phyloP scores from a whole-genome alignment of 2,888 invertebrate species.

The Oxystoma pomonae region DNA sequence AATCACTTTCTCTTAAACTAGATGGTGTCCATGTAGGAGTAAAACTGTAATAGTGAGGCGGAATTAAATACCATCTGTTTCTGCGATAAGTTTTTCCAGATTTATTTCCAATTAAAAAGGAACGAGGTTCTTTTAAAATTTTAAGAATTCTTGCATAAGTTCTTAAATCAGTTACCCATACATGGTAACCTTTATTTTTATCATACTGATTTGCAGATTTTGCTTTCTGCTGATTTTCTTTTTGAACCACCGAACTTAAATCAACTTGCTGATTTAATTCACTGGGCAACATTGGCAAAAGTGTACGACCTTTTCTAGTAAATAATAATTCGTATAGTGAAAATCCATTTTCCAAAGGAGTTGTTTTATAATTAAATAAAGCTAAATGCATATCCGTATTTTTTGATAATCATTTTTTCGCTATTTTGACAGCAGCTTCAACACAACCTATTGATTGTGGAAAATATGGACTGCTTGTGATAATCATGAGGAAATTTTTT shows the following conservation, averaged over 20 bases:
- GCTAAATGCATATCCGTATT: not conserved
- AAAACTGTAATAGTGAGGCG: conserved; percentile 9
- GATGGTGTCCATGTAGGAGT: too few species aligned
- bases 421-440: conserved; percentile 11
- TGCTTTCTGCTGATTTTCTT: not conserved
- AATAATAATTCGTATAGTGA: not conserved
- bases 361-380: not conserved
- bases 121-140: conserved; percentile 13
- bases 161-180: conserved; percentile 13
- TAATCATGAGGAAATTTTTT: conserved; percentile 13
- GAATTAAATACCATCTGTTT: conserved; percentile 15
- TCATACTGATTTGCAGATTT: not conserved
- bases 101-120: conserved; percentile 12
- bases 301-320: not conserved
- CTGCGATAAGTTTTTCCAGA: conserved; percentile 10
- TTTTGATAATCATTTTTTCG: conserved; percentile 3
- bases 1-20: not conserved
- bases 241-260: not conserved
- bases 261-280: not conserved
- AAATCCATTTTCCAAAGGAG: not conserved
- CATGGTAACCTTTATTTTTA: conserved; percentile 4
- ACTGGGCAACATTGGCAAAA: not conserved
- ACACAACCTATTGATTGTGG: conserved; percentile 14
- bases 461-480: conserved; percentile 24
- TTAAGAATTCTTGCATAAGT: conserved; percentile 9